Evolutionary conservation across 2,113 vertebrate species (phyloP), one percentile per base, ranked within the genome.

Genomic region (Hippocampus guttulatus): DNA sequence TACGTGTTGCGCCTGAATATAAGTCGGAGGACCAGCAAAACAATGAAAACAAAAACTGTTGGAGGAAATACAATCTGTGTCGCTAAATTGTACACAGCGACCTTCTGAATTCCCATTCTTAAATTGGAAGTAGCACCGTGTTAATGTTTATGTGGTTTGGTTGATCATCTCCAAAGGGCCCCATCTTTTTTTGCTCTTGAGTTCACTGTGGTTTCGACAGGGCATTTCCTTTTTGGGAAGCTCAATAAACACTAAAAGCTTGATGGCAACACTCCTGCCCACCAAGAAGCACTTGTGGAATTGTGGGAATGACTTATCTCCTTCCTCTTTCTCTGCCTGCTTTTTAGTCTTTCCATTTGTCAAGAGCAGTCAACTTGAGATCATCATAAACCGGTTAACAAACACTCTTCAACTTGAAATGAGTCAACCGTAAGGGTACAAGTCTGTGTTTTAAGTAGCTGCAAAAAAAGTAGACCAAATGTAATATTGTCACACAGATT

Each of bases 281-380:
- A 82, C 73, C 74, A 85, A 80, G 9, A 0, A 78, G 81, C 67
- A 81, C 70, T 86, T 88, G 82, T 84, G 87, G 86, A 63, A 73
- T 85, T 88, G 81, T 81, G 86, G 87, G 79, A 61, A 47, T 85
- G 82, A 80, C 79, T 77, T 63, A 38, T 62, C 71, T 67, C 41
- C 68, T 62, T 76, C 27, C 52, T 40, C 33, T 70, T 65, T 84
- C 27, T 72, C 75, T 60, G 68, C 64, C 21, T 5, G 14, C 71
- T 75, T 69, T n/a, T 21, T 16, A 67, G 38, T 61, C 27, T 68
- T 71, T 33, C 33, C 64, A 8, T 71, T 70, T 71, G 30, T 27
- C 66, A 10, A 66, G 77, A 79, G 69, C 72, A 84, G 45, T 77
- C 68, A 80, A 81, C 40, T 25, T 49, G 45, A 30, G 52, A 80